Conservation (phyloP, 2,888 invertebrate genomes). For the Halictus ligatus region DNA sequence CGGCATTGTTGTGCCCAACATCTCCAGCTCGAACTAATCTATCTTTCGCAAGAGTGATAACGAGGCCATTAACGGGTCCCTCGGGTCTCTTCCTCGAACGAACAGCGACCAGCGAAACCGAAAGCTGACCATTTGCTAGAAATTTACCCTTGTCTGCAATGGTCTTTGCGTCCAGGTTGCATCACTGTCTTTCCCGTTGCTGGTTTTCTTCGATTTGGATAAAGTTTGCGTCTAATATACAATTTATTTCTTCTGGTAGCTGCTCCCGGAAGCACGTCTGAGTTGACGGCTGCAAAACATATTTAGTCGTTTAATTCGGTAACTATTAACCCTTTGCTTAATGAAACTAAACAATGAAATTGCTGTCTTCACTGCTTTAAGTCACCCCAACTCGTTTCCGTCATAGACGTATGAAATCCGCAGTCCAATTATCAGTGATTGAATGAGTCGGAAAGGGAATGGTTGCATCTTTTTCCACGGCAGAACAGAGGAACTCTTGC, state of each 20-base stretch:
- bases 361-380: not conserved
- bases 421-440: not conserved
- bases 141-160: not conserved
- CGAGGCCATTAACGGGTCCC: not conserved
- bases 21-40: conserved; percentile 68
- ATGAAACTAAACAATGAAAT: too few relatives aligned
- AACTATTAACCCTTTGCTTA: too few relatives aligned
- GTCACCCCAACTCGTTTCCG: not conserved
- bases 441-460: not conserved
- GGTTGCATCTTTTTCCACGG: not conserved
- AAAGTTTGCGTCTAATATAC: not conserved
- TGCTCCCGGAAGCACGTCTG: not conserved
- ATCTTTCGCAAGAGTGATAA: conserved; percentile 57
- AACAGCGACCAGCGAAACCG: not conserved
- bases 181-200: too few relatives aligned
- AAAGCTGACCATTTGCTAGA: not conserved
- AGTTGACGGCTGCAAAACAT: too few relatives aligned
- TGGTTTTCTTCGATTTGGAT: too few relatives aligned
- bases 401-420: too few relatives aligned
- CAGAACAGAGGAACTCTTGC: not conserved
- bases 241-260: not conserved
- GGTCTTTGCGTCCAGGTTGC: not conserved
- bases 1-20: conserved; percentile 61
- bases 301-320: too few relatives aligned
- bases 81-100: not conserved